phyloP scores from a whole-genome alignment of 1,140 invertebrate genomes.

The Medauroidea extradentata region DNA sequence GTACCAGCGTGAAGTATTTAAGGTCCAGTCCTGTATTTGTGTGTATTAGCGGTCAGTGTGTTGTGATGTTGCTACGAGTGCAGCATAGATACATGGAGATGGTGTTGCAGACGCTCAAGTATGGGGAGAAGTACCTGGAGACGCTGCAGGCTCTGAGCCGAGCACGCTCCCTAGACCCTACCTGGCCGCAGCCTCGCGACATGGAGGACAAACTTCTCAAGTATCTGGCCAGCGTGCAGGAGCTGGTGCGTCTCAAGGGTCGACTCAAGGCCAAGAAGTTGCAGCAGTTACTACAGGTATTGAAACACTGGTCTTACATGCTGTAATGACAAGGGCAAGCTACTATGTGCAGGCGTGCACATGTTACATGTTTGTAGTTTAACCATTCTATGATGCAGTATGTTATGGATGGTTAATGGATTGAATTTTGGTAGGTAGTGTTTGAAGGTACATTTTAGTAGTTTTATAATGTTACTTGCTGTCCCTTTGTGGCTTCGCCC shows the following conservation, averaged over 20 bases:
- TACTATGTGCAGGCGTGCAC: background rate
- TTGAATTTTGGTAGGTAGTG: background rate
- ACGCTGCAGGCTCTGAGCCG: slow-evolving; percentile 64
- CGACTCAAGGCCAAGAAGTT: slow-evolving; percentile 68
- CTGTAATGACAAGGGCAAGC: background rate
- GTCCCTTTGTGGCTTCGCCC: no score
- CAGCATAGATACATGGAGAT: no score
- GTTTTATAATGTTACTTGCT: no score
- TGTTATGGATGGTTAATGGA: background rate
- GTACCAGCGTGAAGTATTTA: no score
- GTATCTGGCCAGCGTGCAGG: slow-evolving; percentile 62
- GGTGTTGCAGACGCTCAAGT: slow-evolving; percentile 64
- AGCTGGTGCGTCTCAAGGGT: slow-evolving; percentile 62
- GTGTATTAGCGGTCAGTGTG: no score
- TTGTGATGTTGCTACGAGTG: no score
- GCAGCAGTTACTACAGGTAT: slow-evolving; percentile 59
- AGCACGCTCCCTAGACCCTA: slow-evolving; percentile 65
- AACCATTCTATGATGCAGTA: background rate
- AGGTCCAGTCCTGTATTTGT: no score
- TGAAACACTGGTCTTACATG: background rate
- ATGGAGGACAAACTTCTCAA: slow-evolving; percentile 59
- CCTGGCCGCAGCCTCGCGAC: slow-evolving; percentile 60
- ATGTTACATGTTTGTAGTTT: background rate
- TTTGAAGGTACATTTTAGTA: no score
- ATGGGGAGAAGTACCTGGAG: slow-evolving; percentile 70